Evolutionary conservation across 2,113 vertebrate genomes (phyloP), one percentile per base, ranked within the genome.

Genomic region (Murina feae): DNA sequence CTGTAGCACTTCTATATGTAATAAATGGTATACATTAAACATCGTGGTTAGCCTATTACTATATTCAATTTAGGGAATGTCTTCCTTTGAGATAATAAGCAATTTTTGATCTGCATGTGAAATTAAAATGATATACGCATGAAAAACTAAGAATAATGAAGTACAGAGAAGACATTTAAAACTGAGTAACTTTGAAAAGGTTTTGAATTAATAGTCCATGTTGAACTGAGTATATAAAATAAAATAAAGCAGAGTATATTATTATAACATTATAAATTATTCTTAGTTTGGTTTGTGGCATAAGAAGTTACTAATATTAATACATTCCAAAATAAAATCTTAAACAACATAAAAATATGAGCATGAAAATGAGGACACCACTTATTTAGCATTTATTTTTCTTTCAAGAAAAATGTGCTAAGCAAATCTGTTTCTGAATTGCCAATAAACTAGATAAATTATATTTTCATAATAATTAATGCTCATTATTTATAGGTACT

Each of bases 391-490:
- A 74, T 90, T 83, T 79, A 89, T 89, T 81, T 95, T 97, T 97
- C 35, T 96, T 71, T 68, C 92, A 78, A 76, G 80, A 96, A 97
- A 96, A 97, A 96, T 71, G 60, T 94, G 35, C 78, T 95, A 95
- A 2, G 82, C 60, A 93, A 92, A 96, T 87, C 53, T 92, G n/a
- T 55, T 96, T 30, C 35, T 96, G 42, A 69, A 97, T 91, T 81
- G 6, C 23, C 96, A 81, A 85, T 66, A 97, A 97, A 96, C 53
- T 20, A 96, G 93, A 98, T 89, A 74, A 97, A 94, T 86, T 96
- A 86, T 10, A 97, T 97, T 95, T 95, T 95, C 94, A 96, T 89
- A 96, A 96, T 92, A 97, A 97, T 66, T 96, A 97, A 97, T 92
- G 58, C 42, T 95, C 90, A 92, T 95, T 97, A 97, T 95, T 98